Evolutionary conservation across 2,888 invertebrate genomes (phyloP).

Genomic region (Periphyllus acericola): DNA sequence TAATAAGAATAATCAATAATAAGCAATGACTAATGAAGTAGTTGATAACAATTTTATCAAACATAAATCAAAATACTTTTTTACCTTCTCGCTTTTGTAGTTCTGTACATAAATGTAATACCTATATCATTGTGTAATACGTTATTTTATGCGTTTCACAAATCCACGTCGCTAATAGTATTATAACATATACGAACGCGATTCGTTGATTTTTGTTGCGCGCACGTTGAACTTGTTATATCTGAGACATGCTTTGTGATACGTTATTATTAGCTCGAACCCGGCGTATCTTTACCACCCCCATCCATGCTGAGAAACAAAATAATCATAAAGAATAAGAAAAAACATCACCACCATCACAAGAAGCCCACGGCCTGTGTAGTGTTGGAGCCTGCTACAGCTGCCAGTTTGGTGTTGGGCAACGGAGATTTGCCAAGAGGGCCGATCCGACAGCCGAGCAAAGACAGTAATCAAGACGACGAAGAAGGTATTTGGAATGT

Average conservation of each 20-base stretch:
- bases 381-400: slow-evolving; percentile 67
- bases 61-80: too few species aligned
- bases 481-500: slow-evolving; percentile 50
- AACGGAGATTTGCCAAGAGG: slow-evolving; percentile 75
- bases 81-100: too few species aligned
- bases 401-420: slow-evolving; percentile 70
- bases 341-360: slow-evolving; percentile 84
- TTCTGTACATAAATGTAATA: too few species aligned
- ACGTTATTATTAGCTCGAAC: slow-evolving; percentile 69
- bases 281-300: slow-evolving; percentile 84
- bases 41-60: too few species aligned
- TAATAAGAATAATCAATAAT: too few species aligned
- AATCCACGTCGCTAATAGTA: too few species aligned
- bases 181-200: not conserved
- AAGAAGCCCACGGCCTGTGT: slow-evolving; percentile 68
- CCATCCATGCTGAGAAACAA: slow-evolving; percentile 85
- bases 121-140: too few species aligned
- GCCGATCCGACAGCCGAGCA: slow-evolving; percentile 77
- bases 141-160: too few species aligned
- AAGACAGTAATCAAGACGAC: slow-evolving; percentile 77
- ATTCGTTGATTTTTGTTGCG: not conserved
- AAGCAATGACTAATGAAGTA: too few species aligned
- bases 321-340: slow-evolving; percentile 97
- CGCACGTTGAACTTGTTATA: not conserved
- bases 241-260: not conserved